Percentiles rank a stretch among this genome's conserved stretches.
Evolutionary conservation across 2,888 invertebrate genomes (phyloP).

Genomic region (Dolomedes plantarius): DNA sequence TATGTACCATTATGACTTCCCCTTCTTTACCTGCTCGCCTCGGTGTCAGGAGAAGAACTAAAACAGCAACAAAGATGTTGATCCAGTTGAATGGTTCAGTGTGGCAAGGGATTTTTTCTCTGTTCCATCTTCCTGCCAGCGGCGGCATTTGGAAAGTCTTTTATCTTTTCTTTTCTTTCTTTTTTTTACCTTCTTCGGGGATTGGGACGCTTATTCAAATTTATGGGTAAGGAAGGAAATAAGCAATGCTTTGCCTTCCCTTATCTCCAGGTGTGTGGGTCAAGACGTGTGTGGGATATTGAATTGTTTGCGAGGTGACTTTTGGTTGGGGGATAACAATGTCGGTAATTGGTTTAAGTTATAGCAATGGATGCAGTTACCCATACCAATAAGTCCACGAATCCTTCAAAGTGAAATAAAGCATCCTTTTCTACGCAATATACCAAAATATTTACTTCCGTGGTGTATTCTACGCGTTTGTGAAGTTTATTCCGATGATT

Average conservation of each 20-base stretch:
- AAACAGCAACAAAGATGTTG: constrained; percentile 20
- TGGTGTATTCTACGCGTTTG: too few species aligned
- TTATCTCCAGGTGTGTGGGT: background rate
- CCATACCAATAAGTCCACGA: too few species aligned
- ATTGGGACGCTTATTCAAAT: background rate
- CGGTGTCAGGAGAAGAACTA: background rate
- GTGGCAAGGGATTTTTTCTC: constrained; percentile 7
- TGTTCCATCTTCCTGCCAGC: background rate
- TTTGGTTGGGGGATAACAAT: background rate
- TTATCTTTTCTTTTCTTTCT: background rate
- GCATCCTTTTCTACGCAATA: too few species aligned
- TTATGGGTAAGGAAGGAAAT: constrained; percentile 6
- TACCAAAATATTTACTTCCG: too few species aligned
- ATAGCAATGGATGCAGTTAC: too few species aligned
- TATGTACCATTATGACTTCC: background rate
- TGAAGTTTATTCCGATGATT: too few species aligned
- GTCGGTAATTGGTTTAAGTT: background rate
- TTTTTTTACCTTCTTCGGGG: background rate
- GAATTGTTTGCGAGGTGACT: background rate
- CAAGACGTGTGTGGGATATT: background rate
- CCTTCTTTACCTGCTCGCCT: background rate
- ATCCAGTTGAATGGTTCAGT: constrained; percentile 43
- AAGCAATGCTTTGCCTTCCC: background rate
- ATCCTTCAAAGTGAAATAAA: too few species aligned
- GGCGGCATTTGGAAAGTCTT: background rate